Evolutionary conservation across 1,140 invertebrate genomes (phyloP).

Genomic region (Drosophila bocki): DNA sequence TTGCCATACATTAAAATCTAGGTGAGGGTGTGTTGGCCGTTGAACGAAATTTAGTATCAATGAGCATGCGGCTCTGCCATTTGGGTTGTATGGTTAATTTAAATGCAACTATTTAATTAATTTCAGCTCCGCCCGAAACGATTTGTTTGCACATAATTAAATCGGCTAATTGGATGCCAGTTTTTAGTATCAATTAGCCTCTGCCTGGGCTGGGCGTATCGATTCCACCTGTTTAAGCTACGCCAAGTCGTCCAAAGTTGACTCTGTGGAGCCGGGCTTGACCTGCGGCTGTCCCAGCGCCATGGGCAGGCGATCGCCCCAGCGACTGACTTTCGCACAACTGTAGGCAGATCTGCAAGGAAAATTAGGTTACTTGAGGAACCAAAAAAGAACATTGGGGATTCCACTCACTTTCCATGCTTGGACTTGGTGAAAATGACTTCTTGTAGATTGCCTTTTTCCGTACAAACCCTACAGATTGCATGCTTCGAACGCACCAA

Average conservation of each 20-base stretch:
- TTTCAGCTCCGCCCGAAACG: conserved; percentile 60
- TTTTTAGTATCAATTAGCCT: conserved; percentile 55
- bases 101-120: conserved; percentile 77
- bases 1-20: conserved; percentile 61
- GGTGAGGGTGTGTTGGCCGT: conserved; percentile 65
- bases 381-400: not conserved
- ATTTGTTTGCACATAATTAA: conserved; percentile 81
- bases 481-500: conserved; percentile 89
- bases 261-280: conserved; percentile 15
- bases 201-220: conserved; percentile 13
- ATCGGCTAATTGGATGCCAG: conserved; percentile 58
- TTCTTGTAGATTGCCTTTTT: conserved; percentile 90
- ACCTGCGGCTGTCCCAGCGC: conserved; percentile 69
- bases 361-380: conserved; percentile 5
- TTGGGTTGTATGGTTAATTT: conserved; percentile 50
- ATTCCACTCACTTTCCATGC: conserved; percentile 87
- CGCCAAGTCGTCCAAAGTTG: conserved; percentile 21
- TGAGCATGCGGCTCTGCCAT: conserved; percentile 49
- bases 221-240: conserved; percentile 44
- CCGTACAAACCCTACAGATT: conserved; percentile 92
- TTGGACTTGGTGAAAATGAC: conserved; percentile 91
- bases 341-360: conserved; percentile 87
- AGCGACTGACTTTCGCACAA: conserved; percentile 89
- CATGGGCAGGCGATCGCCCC: conserved; percentile 91
- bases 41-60: conserved; percentile 62